Evolutionary conservation across 1,140 invertebrate genomes (phyloP), one percentile per base, ranked within the genome.

Genomic region (Campoletis sonorensis): DNA sequence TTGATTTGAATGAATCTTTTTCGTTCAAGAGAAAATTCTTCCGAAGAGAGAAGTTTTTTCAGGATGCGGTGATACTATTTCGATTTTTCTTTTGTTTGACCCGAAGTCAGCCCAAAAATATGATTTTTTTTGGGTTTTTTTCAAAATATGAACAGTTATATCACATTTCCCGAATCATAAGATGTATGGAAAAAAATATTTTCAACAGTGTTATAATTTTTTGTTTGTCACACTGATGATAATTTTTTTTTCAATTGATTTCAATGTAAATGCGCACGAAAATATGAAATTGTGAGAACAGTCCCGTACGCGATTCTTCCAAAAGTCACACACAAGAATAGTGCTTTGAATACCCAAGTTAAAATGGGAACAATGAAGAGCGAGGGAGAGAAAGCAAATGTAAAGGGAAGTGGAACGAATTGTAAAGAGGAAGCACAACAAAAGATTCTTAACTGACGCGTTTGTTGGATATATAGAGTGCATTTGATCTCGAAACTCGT

Each of bases 401-500:
- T 0, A 27, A n/a, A 26, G 26, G 61, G 21, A 27, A 5, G 23
- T 15, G 21, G 26, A 67, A 15, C 11, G 61, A 67, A 67, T 58
- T n/a, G 54, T 58, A 23, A 58, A 21, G 54, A 4, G 13, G 11
- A 26, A 1, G 61, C 10, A 67, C 61, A 27, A 67, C 61, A 67
- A 27, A 67, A 23, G 61, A 27, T 67, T 27, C 13, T 67, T 13
- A 23, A 26, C 61, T 5, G 23, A n/a, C 61, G 61, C 61, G 26
- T 67, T 67, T 67, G 23, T 23, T 23, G 21, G 61, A 27, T 67
- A 67, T 67, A 67, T 1, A 67, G 61, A 67, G 4, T 67, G 61
- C 61, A 67, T 67, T 67, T 67, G 61, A 67, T 67, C 61, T 67
- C 61, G 13, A 23, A 67, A 30, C 61, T 67, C 61, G 61, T 67